Evolutionary conservation across 2,888 invertebrate species (phyloP), one percentile per base, ranked within the genome.

Genomic region (Chymomyza procnemis): DNA sequence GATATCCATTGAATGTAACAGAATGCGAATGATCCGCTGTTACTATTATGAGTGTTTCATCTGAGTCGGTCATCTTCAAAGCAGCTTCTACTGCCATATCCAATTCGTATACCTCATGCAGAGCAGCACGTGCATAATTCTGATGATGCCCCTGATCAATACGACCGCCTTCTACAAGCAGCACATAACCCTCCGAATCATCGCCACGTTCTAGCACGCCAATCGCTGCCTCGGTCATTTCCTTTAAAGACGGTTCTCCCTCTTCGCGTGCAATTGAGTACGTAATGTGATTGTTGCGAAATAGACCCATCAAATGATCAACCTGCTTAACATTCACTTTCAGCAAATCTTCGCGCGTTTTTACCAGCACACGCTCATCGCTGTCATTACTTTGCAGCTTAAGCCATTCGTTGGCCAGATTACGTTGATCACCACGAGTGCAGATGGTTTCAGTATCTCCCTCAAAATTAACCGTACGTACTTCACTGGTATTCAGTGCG

Each of bases 121-220:
- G 80, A 0, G 95, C 94, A 1, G 92, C 91, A 61, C 91, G 91
- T 0, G 93, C 93, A 76, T 91, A 92, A 89, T 93, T 94, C 52
- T 92, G 91, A 83, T 95, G 95, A 87, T 94, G 94, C 0, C 93
- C 94, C 71, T 93, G 92, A 89, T 94, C 94, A 47, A 94, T 94
- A 60, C 93, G 92, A 0, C 94, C 94, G 3, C 93, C 93, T 78
- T 93, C 93, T 0, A 93, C 93, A 85, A 94, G 90, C 0, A 94
- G 88, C 50, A 93, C 90, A 76, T 91, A 94, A 55, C 93, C 94
- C 9, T 91, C 59, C 0, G 90, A 89, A 0, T 77, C 48, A 0
- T 66, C 52, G 18, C 85, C 82, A 1, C 90, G 82, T 2, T 90
- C 88, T 19, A 90, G 73, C 21, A 94, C 88, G 41, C 90, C 89